Base-by-base conservation (phyloP, 2,113 vertebrate species). In the Amphiprion percula region DNA sequence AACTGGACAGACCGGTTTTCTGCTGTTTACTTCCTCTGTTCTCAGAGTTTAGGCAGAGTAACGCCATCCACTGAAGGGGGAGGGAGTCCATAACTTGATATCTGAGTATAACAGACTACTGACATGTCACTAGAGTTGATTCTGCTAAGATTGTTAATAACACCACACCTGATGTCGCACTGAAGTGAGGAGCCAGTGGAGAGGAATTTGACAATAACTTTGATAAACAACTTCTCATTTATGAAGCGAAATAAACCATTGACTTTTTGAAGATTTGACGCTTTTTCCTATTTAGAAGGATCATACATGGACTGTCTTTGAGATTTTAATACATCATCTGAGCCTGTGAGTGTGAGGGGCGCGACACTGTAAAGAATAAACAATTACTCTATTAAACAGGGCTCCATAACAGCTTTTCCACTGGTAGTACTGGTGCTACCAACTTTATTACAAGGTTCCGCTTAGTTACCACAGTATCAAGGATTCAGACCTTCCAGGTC, bases 1-100 rank as follows among this genome's bases (percentile, higher is more conserved):
- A 5, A 83, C 91, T 49, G 70, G 80, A 66, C 74, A 0, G 21
- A 93, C 91, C 39, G 79, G 92, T 93, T 93, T 67, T 70, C 24
- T n/a, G 19, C 1, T 52, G 66, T 53, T 62, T 58, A 21, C 47
- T 37, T 5, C 1, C 19, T 50, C 46, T 39, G n/a, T 37, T 54
- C 6, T 79, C 30, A 54, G 10, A 30, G 49, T 63, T 49, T 26
- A 44, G 19, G 3, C 30, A 41, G 23, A 19, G n/a, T 17, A 74
- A 62, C 16, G 24, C 12, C 54, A 28, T 47, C 62, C 54, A 60
- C 17, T 63, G 10, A 60, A 9, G 21, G 12, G 23, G 41, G 10
- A 66, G 54, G 67, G 23, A 53, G 24, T 49, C 33, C 24, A 76
- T 30, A 49, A 66, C 49, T 52, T 64, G 58, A 50, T 63, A 68